phyloP scores from a whole-genome alignment of 2,113 vertebrate genomes.

The Prunella fulvescens region DNA sequence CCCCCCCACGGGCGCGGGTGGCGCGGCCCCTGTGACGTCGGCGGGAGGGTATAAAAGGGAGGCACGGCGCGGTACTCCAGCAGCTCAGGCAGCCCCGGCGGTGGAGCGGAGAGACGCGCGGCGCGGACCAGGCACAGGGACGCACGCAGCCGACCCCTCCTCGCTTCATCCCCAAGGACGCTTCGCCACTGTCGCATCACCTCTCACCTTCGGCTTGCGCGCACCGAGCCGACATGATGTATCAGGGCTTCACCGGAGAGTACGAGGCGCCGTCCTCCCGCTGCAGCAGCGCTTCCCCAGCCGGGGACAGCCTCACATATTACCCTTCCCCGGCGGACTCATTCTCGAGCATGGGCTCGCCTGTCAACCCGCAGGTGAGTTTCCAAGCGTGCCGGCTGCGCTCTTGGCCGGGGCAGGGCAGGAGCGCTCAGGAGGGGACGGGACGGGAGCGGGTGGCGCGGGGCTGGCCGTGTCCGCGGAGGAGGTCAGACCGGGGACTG shows the following conservation, averaged over 20 bases:
- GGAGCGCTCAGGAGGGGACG: not conserved
- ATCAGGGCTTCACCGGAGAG: slow-evolving; percentile 84
- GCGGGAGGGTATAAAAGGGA: not conserved
- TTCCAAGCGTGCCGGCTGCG: not conserved
- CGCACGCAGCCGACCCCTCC: slow-evolving; percentile 19
- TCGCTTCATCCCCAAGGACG: not conserved
- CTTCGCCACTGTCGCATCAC: not conserved
- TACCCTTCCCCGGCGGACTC: slow-evolving; percentile 87
- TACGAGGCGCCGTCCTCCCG: slow-evolving; percentile 89
- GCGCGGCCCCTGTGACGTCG: not conserved
- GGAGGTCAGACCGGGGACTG: not conserved
- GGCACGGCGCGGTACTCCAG: slow-evolving; percentile 39
- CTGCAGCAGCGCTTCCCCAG: slow-evolving; percentile 93
- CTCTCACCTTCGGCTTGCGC: not conserved
- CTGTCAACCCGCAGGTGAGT: slow-evolving; percentile 86
- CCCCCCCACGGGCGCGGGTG: not conserved
- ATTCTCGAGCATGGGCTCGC: slow-evolving; percentile 88
- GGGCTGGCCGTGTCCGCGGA: not conserved
- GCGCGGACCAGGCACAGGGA: slow-evolving; percentile 23
- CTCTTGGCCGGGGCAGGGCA: not conserved
- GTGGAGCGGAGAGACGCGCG: slow-evolving; percentile 30
- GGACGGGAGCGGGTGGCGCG: not conserved
- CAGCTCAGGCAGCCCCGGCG: not conserved
- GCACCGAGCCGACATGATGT: slow-evolving; percentile 77
- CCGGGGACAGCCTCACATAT: slow-evolving; percentile 83